phyloP scores from a whole-genome alignment of 35 echinoderm and acorn worm genomes.

The Ptychodera flava region DNA sequence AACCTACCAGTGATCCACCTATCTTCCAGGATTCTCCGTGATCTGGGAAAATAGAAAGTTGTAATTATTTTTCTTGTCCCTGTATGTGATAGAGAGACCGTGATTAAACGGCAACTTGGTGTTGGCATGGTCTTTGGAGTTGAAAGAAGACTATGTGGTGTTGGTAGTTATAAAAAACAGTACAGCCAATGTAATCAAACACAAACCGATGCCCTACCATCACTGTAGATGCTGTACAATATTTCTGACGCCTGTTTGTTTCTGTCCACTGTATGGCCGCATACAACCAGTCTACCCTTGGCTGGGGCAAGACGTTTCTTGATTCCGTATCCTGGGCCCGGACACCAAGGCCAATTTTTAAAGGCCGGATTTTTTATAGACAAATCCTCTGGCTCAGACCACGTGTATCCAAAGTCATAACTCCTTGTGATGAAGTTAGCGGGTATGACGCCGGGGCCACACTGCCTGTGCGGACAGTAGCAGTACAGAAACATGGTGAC shows the following conservation, averaged over 20 bases:
- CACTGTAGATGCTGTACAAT: slow-evolving; percentile 66
- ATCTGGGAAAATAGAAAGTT: too few relatives aligned
- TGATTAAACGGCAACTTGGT: too few relatives aligned
- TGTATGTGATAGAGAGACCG: too few relatives aligned
- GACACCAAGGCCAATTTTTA: slow-evolving; percentile 21
- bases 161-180: too few relatives aligned
- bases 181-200: too few relatives aligned
- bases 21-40: slow-evolving; percentile 27
- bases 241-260: slow-evolving; percentile 8
- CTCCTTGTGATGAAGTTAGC: slow-evolving; percentile 48
- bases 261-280: slow-evolving; percentile 56
- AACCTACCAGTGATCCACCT: background rate
- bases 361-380: slow-evolving; percentile 26
- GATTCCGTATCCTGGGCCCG: slow-evolving; percentile 86
- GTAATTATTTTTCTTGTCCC: too few relatives aligned
- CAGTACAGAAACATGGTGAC: slow-evolving; percentile 53
- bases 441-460: background rate
- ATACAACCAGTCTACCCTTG: slow-evolving; percentile 74
- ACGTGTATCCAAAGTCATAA: slow-evolving; percentile 65
- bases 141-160: too few relatives aligned
- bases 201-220: slow-evolving; percentile 82
- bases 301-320: slow-evolving; percentile 61
- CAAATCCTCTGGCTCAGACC: slow-evolving; percentile 54
- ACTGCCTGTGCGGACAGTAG: slow-evolving; percentile 51
- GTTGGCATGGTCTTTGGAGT: too few relatives aligned